phyloP scores from a whole-genome alignment of 2,113 vertebrate genomes.

The Arenaria interpres region DNA sequence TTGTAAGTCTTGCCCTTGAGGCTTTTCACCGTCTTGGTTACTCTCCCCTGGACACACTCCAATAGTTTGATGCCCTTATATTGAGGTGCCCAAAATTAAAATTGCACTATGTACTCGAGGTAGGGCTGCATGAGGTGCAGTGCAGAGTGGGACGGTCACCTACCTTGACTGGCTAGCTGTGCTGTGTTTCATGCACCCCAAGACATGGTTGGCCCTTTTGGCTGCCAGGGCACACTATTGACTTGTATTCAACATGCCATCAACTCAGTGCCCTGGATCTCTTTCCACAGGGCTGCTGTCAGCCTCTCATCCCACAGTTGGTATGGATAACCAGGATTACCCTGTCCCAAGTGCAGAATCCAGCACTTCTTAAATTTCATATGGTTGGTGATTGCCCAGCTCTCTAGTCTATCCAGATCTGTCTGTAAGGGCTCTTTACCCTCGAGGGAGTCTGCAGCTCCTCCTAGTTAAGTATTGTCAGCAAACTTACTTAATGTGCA shows the following conservation, averaged over 20 bases:
- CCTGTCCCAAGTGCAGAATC: not conserved
- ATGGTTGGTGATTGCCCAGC: not conserved
- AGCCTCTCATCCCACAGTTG: not conserved
- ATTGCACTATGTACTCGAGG: not conserved
- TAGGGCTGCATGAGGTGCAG: not conserved
- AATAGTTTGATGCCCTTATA: not conserved
- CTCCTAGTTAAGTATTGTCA: not conserved
- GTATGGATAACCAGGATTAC: not conserved
- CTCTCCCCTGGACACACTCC: not conserved
- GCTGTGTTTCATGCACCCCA: not conserved
- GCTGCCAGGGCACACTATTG: not conserved
- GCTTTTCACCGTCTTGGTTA: not conserved
- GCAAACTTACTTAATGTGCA: not conserved
- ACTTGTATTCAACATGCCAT: not conserved
- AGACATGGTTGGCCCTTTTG: accelerated
- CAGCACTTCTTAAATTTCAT: not conserved
- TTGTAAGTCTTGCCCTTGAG: not conserved
- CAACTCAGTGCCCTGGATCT: not conserved
- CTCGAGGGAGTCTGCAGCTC: not conserved
- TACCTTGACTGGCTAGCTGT: not conserved
- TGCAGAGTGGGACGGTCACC: not conserved
- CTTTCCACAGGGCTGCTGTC: not conserved
- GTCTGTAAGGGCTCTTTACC: not conserved
- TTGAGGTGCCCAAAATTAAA: not conserved
- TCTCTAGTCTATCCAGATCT: not conserved